Percentiles rank a stretch among this genome's conserved stretches.
Conservation (phyloP, 1,140 invertebrate genomes). For the Palaemon carinicauda region DNA sequence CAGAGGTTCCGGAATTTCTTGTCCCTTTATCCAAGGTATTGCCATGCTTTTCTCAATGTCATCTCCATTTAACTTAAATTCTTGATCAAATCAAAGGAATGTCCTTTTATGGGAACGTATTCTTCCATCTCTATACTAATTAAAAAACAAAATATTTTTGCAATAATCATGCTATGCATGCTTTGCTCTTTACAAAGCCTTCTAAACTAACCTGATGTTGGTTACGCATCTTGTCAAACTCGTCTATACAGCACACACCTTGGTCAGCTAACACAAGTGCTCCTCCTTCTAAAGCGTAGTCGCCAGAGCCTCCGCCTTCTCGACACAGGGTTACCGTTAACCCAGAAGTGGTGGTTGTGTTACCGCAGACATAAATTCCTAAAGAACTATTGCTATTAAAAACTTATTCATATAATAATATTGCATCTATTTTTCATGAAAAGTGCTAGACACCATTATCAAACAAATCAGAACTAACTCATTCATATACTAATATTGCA, state of each 20-base stretch:
- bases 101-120: no score
- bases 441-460: no score
- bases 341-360: constrained; percentile 84
- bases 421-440: no score
- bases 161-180: no score
- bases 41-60: no score
- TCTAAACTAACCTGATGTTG: constrained; percentile 72
- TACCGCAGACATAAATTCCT: constrained; percentile 91
- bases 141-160: no score
- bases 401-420: neutral
- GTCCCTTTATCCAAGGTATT: no score
- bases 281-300: constrained; percentile 86
- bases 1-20: no score
- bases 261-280: constrained; percentile 83
- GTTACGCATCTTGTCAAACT: constrained; percentile 90
- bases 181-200: neutral
- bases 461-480: neutral
- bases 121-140: neutral
- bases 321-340: constrained; percentile 84
- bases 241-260: constrained; percentile 93
- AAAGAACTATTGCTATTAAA: neutral
- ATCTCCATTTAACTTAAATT: no score
- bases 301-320: constrained; percentile 71
- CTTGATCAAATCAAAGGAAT: no score
- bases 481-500: neutral